phyloP scores from a whole-genome alignment of 2,113 vertebrate genomes.

The Leptobrachium leishanense region DNA sequence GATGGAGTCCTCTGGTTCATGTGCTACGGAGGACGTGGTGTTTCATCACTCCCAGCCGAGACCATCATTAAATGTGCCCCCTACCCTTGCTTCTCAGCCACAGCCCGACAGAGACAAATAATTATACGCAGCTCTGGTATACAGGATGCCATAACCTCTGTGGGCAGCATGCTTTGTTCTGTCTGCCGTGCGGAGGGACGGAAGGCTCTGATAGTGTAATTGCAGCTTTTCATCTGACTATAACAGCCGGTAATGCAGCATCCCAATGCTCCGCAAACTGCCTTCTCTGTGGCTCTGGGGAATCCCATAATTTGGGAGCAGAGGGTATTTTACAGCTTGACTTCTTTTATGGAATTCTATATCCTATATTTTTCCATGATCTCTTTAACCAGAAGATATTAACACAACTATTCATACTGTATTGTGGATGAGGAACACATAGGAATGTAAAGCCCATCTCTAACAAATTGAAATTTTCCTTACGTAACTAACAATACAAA shows the following conservation, averaged over 20 bases:
- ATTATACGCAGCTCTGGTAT: constrained; percentile 38
- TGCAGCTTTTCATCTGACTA: constrained; percentile 18
- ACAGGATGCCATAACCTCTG: constrained; percentile 35
- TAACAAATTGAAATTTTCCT: too few species aligned
- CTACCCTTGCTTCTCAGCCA: constrained; percentile 40
- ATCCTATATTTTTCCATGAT: not conserved
- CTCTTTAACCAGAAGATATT: not conserved
- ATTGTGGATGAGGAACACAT: too few species aligned
- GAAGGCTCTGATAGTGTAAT: constrained; percentile 27
- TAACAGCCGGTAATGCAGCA: constrained; percentile 8
- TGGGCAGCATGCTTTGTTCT: constrained; percentile 33
- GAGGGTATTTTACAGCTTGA: not conserved
- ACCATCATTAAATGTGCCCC: constrained; percentile 48
- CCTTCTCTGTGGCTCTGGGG: not conserved
- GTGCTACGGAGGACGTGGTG: constrained; percentile 6
- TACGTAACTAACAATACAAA: too few species aligned
- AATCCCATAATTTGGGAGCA: constrained; percentile 2
- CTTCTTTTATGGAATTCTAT: not conserved
- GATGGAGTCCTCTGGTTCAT: constrained; percentile 1
- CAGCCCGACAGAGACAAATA: constrained; percentile 36
- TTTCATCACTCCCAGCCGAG: constrained; percentile 36
- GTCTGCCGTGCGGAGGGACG: constrained; percentile 7
- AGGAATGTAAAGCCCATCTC: too few species aligned
- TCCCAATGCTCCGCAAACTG: constrained; percentile 10
- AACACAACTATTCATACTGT: too few species aligned